Conservation (phyloP, 2,113 vertebrate species). For the Campylomormyrus numenius region DNA sequence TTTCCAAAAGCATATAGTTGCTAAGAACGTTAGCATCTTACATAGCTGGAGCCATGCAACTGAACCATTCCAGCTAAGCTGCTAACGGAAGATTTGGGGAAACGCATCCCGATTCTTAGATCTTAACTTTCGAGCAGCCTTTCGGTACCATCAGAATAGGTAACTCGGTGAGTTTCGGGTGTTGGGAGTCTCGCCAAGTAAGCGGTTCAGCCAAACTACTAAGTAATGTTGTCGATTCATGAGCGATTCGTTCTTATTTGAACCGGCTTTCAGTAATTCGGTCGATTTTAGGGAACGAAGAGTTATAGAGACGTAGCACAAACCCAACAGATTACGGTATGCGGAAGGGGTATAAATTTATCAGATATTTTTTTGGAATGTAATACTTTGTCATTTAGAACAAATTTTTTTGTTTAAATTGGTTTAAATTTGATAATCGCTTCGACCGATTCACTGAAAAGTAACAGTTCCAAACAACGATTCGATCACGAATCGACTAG, state of each 20-base stretch:
- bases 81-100: background rate
- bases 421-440: background rate
- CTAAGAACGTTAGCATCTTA: background rate
- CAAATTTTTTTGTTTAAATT: background rate
- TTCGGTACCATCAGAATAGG: background rate
- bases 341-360: background rate
- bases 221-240: background rate
- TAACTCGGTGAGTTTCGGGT: background rate
- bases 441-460: background rate
- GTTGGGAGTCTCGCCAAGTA: background rate
- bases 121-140: background rate
- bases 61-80: background rate
- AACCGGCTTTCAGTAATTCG: background rate
- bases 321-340: background rate
- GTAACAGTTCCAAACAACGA: background rate
- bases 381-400: background rate
- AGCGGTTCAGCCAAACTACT: background rate
- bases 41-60: background rate
- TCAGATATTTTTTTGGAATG: background rate
- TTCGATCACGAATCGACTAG: background rate
- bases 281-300: background rate
- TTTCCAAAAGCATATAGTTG: background rate
- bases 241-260: background rate
- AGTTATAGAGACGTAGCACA: background rate
- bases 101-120: background rate